Base-by-base conservation (phyloP, 1,140 invertebrate genomes). In the Frieseomelitta varia region DNA sequence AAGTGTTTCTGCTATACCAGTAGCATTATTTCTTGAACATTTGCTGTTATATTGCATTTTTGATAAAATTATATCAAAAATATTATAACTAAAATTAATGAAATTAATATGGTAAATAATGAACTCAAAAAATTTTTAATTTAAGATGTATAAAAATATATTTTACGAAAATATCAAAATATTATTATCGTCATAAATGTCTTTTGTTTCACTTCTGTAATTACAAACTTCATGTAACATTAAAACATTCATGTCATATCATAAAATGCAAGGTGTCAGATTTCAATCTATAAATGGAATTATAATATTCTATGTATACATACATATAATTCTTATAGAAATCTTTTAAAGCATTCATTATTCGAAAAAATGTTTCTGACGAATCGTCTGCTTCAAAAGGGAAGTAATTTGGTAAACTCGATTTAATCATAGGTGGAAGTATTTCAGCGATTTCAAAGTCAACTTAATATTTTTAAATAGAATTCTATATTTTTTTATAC, bases 1-100 rank as follows among this genome's bases (percentile, higher is more conserved):
- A 65, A 94, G 81, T 2, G 92, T 91, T 84, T 95, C 93, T 11
- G 92, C 91, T n/a, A 92, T 92, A 67, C 93, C 92, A 0, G 88
- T 91, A 3, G 91, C 92, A 83, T 90, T 71, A 10, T 92, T 92
- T 58, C 58, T 88, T 6, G 92, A 93, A 89, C 87, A 94, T 56
- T 93, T 88, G 1, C 0, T 47, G 39, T 47, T 47, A 11, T 85
- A 71, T 1, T 79, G 76, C 76, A 85, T 90, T 27, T 61, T 77
- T 19, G 4, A 27, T 19, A 2, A 2, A 47, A 19, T 17, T 56
- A 19, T 61, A 21, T 27, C 3, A 30, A 24, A 34, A 34, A 0
- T 47, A 27, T 39, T 71, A 21, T 27, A 19, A 51, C 19, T 27
- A 51, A 27, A 30, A 72, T 15, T 56, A 19, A 71, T 6, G 17